phyloP scores from a whole-genome alignment of 1,140 invertebrate species.

The Saxidomus purpurata region DNA sequence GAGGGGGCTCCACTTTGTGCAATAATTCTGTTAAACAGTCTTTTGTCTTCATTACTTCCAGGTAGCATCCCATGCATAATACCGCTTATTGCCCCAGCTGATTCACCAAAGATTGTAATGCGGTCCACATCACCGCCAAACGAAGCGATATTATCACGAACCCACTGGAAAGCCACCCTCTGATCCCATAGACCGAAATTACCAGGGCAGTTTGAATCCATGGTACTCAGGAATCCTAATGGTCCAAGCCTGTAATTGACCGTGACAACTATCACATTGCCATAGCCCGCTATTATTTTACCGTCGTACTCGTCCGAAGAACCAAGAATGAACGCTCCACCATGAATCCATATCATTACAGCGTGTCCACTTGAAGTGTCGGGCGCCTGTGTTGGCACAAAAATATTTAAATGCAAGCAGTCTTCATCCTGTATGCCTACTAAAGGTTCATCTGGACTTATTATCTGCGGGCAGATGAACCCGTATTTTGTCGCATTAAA shows the following conservation, averaged over 20 bases:
- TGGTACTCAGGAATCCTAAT: constrained; percentile 97
- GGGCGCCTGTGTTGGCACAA: constrained; percentile 88
- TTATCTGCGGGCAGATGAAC: constrained; percentile 85
- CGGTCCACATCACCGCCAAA: constrained; percentile 91
- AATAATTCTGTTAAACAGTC: constrained; percentile 60
- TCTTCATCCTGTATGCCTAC: constrained; percentile 89
- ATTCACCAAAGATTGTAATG: constrained; percentile 89
- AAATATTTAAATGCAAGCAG: constrained; percentile 97
- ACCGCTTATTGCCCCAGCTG: constrained; percentile 60
- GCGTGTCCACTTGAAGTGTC: constrained; percentile 79
- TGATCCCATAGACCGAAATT: constrained; percentile 98
- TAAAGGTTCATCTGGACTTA: neutral
- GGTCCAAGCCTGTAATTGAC: constrained; percentile 92
- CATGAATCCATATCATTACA: constrained; percentile 98
- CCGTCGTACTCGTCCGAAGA: constrained; percentile 97
- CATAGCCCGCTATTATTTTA: constrained; percentile 89
- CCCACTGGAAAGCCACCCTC: constrained; percentile 91
- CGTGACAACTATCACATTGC: constrained; percentile 93
- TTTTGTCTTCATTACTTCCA: neutral
- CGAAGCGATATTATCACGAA: constrained; percentile 90
- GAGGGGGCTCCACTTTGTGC: constrained; percentile 49
- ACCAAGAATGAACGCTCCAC: constrained; percentile 96
- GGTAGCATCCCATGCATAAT: constrained; percentile 34
- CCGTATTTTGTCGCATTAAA: constrained; percentile 90
- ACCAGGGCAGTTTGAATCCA: constrained; percentile 94